phyloP scores from a whole-genome alignment of 1,140 invertebrate genomes.

The Copidosoma floridanum region DNA sequence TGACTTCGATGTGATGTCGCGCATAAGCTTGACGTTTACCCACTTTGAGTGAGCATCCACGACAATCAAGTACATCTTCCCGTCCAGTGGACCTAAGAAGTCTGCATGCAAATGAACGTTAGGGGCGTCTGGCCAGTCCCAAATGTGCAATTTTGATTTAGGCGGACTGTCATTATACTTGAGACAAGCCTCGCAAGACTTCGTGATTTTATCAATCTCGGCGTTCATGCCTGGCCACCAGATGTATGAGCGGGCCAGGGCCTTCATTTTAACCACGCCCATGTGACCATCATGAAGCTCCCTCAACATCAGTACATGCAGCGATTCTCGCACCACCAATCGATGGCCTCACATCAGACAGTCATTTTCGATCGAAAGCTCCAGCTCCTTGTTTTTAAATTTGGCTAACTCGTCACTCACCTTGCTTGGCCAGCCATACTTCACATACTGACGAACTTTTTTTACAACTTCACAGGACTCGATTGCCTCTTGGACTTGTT shows the following conservation, averaged over 20 bases:
- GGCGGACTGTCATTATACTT: background rate
- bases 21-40: slow-evolving; percentile 11
- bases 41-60: slow-evolving; percentile 20
- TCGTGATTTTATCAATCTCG: background rate
- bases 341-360: slow-evolving; percentile 37
- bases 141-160: background rate
- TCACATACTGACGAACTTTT: background rate
- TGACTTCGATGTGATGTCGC: background rate
- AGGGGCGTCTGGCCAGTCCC: no score
- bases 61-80: slow-evolving; percentile 11
- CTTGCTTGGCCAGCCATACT: background rate
- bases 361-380: slow-evolving; percentile 26
- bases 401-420: background rate
- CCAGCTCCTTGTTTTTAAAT: background rate
- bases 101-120: background rate
- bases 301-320: slow-evolving; percentile 24
- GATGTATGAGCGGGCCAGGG: no score
- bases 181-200: background rate
- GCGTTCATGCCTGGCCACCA: no score
- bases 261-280: slow-evolving; percentile 34
- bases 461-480: background rate
- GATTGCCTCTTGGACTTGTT: background rate
- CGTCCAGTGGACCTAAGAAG: background rate
- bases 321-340: slow-evolving; percentile 30
- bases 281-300: slow-evolving; percentile 38